A percentile compares a stretch with the other conserved stretches of the same genome.
These are phyloP conservation scores for Didymodactylos carnosus DNA, from an alignment of 2,888 invertebrate species.

Conservation along the genomic window DNA sequence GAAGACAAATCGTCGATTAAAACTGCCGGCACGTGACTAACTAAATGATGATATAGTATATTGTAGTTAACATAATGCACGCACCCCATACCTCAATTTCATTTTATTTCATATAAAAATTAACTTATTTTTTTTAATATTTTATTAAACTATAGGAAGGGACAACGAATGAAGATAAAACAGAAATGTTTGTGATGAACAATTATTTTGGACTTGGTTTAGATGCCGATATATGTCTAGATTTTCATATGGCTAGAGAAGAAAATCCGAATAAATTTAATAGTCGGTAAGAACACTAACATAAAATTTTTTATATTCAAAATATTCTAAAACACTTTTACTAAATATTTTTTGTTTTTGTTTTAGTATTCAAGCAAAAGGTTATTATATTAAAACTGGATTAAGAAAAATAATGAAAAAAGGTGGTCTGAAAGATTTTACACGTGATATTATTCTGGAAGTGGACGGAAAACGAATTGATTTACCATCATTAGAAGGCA, in stretches of 20 bases:
- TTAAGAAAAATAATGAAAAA: constrained; percentile 85
- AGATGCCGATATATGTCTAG: constrained; percentile 91
- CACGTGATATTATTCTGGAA: constrained; percentile 77
- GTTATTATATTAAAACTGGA: constrained; percentile 96
- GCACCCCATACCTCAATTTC: no score
- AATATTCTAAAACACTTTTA: not conserved
- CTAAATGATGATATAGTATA: no score
- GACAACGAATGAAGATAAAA: constrained; percentile 64
- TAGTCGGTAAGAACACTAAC: no score
- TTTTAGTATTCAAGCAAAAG: constrained; percentile 75
- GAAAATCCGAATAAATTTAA: constrained; percentile 98
- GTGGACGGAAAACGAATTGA: constrained; percentile 90
- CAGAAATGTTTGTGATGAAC: constrained; percentile 98
- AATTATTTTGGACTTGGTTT: constrained; percentile 99
- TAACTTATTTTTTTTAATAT: no score
- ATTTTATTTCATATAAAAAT: no score
- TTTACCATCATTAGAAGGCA: constrained; percentile 88
- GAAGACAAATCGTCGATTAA: no score
- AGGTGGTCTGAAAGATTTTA: constrained; percentile 77
- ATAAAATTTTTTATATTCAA: no score
- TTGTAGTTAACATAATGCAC: no score
- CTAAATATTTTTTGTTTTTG: no score
- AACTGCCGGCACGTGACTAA: no score
- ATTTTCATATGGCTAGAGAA: constrained; percentile 95
- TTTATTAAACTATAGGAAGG: not conserved